Conservation (phyloP, 2,888 invertebrate species). For the Mesoligia furuncula region DNA sequence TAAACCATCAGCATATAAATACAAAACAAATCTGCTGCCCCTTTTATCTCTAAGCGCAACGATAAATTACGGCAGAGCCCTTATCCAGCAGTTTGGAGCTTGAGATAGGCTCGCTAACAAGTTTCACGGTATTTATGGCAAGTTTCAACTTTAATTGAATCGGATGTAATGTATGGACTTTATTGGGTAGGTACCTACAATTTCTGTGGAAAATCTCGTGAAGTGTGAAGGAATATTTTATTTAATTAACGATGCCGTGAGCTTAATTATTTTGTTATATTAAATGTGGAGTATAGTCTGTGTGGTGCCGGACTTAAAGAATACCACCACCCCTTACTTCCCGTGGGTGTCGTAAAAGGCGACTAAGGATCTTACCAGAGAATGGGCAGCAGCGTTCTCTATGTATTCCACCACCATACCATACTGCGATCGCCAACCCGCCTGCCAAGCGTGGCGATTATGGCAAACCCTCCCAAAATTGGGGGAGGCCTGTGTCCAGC, state of each 20-base stretch:
- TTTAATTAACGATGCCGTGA: not conserved
- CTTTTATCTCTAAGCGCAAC: conserved; percentile 74
- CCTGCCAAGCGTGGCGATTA: too few species aligned
- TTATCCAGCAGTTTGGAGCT: conserved; percentile 62
- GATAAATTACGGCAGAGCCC: conserved; percentile 67
- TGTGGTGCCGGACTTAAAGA: too few species aligned
- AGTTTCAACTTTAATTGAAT: conserved; percentile 55
- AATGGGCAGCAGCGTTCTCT: too few species aligned
- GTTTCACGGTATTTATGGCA: conserved; percentile 53
- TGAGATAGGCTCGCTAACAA: conserved; percentile 63
- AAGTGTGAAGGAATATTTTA: not conserved
- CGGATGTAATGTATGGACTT: conserved; percentile 20
- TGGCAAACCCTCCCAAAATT: too few species aligned
- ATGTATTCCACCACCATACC: too few species aligned
- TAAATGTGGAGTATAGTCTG: too few species aligned
- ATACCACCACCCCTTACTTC: too few species aligned
- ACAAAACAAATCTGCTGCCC: conserved; percentile 75
- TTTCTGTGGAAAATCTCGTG: not conserved
- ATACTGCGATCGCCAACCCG: too few species aligned
- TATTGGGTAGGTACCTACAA: not conserved
- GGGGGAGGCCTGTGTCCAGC: too few species aligned
- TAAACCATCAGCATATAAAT: conserved; percentile 77
- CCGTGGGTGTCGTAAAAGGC: too few species aligned
- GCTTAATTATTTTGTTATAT: not conserved
- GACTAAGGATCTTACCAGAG: too few species aligned